A percentile compares a stretch with the other conserved stretches of the same genome.
Conservation (phyloP, 2,888 invertebrate species). For the Spialia ferax region DNA sequence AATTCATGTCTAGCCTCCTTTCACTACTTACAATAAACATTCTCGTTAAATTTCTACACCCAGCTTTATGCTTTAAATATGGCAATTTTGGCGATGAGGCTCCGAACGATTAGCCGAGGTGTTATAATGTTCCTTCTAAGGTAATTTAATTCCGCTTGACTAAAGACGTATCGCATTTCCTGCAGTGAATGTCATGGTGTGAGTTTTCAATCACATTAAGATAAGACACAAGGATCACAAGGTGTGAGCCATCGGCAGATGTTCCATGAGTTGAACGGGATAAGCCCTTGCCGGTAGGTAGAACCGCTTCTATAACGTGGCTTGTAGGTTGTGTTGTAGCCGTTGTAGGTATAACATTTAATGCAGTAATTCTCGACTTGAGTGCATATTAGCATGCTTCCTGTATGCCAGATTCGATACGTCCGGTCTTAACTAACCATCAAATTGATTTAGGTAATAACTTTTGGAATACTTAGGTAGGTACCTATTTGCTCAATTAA, state of each 20-base stretch:
- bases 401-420: constrained; percentile 4
- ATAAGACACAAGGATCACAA: constrained; percentile 43
- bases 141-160: constrained; percentile 54
- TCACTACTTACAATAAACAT: too few species aligned
- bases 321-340: too few species aligned
- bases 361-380: not conserved
- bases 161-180: constrained; percentile 56
- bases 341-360: too few species aligned
- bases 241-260: constrained; percentile 62
- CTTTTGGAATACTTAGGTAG: not conserved
- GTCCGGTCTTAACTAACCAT: not conserved
- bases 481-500: too few species aligned
- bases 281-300: constrained; percentile 50
- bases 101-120: not conserved
- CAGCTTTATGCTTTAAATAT: too few species aligned
- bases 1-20: too few species aligned
- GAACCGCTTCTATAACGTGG: constrained; percentile 47
- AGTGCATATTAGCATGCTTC: not conserved
- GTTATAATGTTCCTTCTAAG: constrained; percentile 9
- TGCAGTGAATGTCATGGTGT: constrained; percentile 7
- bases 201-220: not conserved
- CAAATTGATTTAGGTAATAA: not conserved
- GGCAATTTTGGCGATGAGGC: not conserved
- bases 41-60: too few species aligned
- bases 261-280: constrained; percentile 68